Percentiles rank a stretch among this genome's conserved stretches.
Evolutionary conservation across 2,888 invertebrate species (phyloP).

Genomic region (Dasypolia templi): DNA sequence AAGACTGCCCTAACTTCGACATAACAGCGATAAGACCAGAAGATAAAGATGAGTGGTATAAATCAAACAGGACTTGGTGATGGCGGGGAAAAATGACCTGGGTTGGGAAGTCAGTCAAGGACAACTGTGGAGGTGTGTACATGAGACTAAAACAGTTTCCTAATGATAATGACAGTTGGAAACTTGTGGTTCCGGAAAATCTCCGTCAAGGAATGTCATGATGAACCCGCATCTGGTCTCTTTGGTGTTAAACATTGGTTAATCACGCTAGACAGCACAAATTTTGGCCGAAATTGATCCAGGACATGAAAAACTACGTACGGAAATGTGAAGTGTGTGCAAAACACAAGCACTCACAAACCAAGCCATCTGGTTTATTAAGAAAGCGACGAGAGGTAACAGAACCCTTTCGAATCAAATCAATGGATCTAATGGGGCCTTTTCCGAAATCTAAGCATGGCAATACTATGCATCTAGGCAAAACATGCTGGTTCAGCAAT

Average conservation of each 20-base stretch:
- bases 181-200: slow-evolving; percentile 22
- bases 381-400: slow-evolving; percentile 10
- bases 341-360: slow-evolving; percentile 18
- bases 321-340: slow-evolving; percentile 26
- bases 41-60: too few relatives aligned
- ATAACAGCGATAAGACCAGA: too few relatives aligned
- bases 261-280: not conserved
- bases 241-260: slow-evolving; percentile 6
- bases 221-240: not conserved
- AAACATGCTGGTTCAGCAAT: too few relatives aligned
- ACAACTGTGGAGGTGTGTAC: slow-evolving; percentile 7
- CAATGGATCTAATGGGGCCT: slow-evolving; percentile 20
- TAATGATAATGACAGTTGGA: slow-evolving; percentile 23
- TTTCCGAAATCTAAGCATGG: slow-evolving; percentile 21
- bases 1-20: too few relatives aligned
- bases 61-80: too few relatives aligned
- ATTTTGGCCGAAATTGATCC: slow-evolving; percentile 13
- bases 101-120: too few relatives aligned
- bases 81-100: too few relatives aligned
- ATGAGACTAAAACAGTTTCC: slow-evolving; percentile 15
- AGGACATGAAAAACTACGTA: slow-evolving; percentile 17
- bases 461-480: too few relatives aligned
- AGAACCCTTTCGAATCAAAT: too few relatives aligned
- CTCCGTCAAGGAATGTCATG: slow-evolving; percentile 7
- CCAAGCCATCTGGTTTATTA: slow-evolving; percentile 3